These are phyloP conservation scores for Melanostoma scalare DNA, from an alignment of 2,888 invertebrate species.

Conservation along the genomic window DNA sequence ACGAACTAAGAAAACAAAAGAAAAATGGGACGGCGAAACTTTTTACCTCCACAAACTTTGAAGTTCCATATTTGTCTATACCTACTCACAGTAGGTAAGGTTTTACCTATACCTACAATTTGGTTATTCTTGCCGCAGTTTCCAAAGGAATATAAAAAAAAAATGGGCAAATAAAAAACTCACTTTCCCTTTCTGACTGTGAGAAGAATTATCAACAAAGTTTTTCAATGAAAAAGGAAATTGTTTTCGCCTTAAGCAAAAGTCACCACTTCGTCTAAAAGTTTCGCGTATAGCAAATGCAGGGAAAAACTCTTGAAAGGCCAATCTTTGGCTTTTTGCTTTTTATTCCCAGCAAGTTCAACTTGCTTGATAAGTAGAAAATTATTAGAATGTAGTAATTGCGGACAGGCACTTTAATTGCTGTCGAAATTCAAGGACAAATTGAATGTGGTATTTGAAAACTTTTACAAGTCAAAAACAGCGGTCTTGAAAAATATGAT, in stretches of 20 bases:
- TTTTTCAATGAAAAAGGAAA: slow-evolving; percentile 61
- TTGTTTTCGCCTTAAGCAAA: slow-evolving; percentile 43
- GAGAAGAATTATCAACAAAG: slow-evolving; percentile 52
- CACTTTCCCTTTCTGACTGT: slow-evolving; percentile 47
- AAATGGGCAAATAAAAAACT: not conserved
- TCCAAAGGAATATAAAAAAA: slow-evolving; percentile 1
- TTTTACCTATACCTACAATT: not conserved
- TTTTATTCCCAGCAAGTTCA: slow-evolving; percentile 36
- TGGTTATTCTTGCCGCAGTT: not conserved
- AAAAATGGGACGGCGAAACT: slow-evolving; percentile 4
- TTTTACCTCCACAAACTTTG: slow-evolving; percentile 25
- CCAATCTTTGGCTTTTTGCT: slow-evolving; percentile 26
- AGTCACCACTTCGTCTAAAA: slow-evolving; percentile 48
- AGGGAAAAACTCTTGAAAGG: slow-evolving; percentile 41
- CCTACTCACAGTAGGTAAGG: not conserved
- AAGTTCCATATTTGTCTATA: slow-evolving; percentile 17
- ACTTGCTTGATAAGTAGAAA: not conserved
- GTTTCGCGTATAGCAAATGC: slow-evolving; percentile 35
- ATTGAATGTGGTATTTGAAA: too few species aligned
- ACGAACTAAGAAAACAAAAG: slow-evolving; percentile 3
- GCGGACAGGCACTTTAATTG: too few species aligned
- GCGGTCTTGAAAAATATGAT: too few species aligned
- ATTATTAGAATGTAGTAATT: too few species aligned
- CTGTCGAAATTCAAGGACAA: too few species aligned
- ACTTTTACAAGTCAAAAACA: too few species aligned